These are phyloP conservation scores for Myiopsitta monachus DNA, from an alignment of 2,113 vertebrate species.

Conservation along the genomic window DNA sequence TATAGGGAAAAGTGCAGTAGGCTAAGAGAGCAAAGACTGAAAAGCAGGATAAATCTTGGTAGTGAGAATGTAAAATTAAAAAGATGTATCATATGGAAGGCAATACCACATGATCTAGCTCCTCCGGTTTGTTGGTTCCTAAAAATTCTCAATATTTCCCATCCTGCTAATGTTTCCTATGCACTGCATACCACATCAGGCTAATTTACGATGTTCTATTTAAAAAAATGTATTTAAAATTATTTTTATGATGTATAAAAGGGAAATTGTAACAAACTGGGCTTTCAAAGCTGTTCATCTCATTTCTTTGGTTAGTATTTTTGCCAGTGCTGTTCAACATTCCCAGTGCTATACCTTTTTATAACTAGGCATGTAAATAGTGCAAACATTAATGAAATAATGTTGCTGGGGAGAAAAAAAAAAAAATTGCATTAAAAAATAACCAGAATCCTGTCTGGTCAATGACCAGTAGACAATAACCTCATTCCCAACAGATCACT, in stretches of 20 bases:
- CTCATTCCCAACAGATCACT: background rate
- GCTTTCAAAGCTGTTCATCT: background rate
- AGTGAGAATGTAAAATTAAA: background rate
- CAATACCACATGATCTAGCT: background rate
- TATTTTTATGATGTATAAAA: background rate
- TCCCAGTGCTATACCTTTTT: background rate
- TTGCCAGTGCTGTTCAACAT: background rate
- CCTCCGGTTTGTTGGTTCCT: background rate
- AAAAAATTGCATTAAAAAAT: background rate
- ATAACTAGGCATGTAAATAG: background rate
- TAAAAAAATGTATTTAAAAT: background rate
- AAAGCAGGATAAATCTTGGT: background rate
- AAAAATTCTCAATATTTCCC: background rate
- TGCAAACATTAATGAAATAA: background rate
- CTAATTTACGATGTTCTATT: background rate
- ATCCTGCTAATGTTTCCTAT: background rate
- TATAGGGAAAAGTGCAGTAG: background rate
- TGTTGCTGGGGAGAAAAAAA: fast-evolving
- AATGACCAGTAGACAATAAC: background rate
- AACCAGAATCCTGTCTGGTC: background rate
- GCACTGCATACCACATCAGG: background rate
- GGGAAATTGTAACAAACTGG: background rate
- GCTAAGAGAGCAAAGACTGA: background rate
- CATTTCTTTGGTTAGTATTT: background rate
- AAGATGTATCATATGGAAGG: background rate